A percentile compares a stretch with the other conserved stretches of the same genome.
Conservation (phyloP, 2,888 invertebrate species). For the Machimus rusticus region DNA sequence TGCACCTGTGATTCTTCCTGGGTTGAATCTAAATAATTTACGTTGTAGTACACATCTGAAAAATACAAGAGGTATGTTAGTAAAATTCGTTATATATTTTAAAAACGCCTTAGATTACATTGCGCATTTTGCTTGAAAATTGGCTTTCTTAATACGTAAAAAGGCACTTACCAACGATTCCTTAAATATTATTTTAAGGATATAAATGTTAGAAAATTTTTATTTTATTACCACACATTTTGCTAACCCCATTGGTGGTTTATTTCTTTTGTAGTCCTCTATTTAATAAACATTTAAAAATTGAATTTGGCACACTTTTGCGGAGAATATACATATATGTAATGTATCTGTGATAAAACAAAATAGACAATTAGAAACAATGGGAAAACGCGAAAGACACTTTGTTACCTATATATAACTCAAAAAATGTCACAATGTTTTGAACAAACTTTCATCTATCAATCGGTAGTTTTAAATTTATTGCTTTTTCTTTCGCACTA, state of each 20-base stretch:
- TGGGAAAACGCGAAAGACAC: no score
- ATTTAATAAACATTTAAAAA: no score
- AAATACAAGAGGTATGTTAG: background rate
- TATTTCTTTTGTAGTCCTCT: no score
- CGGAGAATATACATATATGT: no score
- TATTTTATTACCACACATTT: background rate
- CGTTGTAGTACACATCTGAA: slow-evolving; percentile 34
- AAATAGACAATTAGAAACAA: no score
- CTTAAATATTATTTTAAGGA: background rate
- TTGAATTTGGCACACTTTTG: no score
- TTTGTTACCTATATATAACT: no score
- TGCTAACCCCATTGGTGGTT: background rate
- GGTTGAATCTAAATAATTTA: background rate
- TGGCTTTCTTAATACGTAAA: background rate
- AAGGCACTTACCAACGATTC: background rate
- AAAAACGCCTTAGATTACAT: background rate
- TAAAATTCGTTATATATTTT: background rate
- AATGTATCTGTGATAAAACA: no score
- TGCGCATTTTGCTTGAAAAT: background rate
- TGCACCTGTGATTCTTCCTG: background rate
- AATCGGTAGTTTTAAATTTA: no score
- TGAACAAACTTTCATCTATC: background rate
- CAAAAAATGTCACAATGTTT: background rate
- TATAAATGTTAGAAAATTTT: background rate
- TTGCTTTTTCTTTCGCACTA: no score